These are phyloP conservation scores for Pitangus sulphuratus DNA, from an alignment of 2,797 vertebrate species.

Conservation along the genomic window DNA sequence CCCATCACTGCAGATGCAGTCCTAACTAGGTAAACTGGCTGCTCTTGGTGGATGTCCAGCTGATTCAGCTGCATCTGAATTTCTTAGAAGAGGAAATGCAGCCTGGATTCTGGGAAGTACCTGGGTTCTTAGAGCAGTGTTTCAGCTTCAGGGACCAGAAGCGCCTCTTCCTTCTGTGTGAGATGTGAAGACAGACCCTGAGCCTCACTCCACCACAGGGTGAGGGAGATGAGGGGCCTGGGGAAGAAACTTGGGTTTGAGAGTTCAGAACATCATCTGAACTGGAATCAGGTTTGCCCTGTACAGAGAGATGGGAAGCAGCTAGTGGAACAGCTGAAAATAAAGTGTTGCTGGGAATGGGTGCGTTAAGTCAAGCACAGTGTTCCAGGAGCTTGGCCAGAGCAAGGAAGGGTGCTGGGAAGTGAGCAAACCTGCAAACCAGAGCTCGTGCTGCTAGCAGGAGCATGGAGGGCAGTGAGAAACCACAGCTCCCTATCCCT, in stretches of 20 bases:
- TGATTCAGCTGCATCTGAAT: neutral
- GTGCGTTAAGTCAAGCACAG: neutral
- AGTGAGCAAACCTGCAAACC: neutral
- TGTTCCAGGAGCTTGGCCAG: fast-evolving
- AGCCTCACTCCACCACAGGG: neutral
- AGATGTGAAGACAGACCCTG: too few relatives aligned
- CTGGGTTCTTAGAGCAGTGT: neutral
- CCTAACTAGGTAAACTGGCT: neutral
- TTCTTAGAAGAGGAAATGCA: neutral
- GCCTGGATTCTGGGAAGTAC: neutral
- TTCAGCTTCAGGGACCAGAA: neutral
- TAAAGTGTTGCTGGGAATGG: neutral
- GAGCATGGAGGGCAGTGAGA: neutral
- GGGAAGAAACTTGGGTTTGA: neutral
- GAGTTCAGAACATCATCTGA: neutral
- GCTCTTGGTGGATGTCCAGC: neutral
- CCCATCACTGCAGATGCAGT: neutral
- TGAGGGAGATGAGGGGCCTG: too few relatives aligned
- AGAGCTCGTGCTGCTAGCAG: fast-evolving
- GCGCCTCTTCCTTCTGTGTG: fast-evolving
- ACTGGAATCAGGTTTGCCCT: neutral
- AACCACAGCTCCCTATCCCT: neutral
- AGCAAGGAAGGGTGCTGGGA: neutral
- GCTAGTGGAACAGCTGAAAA: neutral
- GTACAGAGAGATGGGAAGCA: neutral